Percentiles rank a stretch among this genome's conserved stretches.
phyloP scores from a whole-genome alignment of 30 jellyfish, hydroid and myxozoan genomes.

The Chironex yamaguchii region DNA sequence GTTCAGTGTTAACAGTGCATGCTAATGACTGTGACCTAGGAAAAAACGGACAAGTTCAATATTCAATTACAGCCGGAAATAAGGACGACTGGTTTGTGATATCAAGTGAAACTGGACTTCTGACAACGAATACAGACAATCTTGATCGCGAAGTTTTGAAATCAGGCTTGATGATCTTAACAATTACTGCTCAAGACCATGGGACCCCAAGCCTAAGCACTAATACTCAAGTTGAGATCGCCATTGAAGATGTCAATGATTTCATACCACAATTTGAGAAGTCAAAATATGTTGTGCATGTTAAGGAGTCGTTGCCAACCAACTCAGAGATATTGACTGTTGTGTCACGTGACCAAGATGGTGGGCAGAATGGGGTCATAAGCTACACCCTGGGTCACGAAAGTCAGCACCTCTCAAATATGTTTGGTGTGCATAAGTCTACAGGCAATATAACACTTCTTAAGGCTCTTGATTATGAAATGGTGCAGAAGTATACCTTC shows the following conservation, averaged over 20 bases:
- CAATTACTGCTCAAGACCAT: conserved; percentile 52
- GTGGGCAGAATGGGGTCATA: conserved; percentile 71
- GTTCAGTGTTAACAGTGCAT: conserved; percentile 49
- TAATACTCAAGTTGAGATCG: conserved; percentile 13
- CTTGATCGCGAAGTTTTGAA: conserved; percentile 55
- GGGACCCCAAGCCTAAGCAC: conserved; percentile 60
- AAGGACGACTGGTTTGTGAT: conserved; percentile 54
- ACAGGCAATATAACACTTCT: conserved; percentile 58
- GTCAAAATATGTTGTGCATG: conserved; percentile 38
- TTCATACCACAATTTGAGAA: conserved; percentile 68
- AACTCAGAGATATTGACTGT: conserved; percentile 54
- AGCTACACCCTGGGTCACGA: conserved; percentile 31
- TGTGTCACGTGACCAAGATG: conserved; percentile 75
- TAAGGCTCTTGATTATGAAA: conserved; percentile 55
- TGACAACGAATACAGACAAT: conserved; percentile 54
- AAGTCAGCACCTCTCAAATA: background rate
- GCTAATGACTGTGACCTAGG: conserved; percentile 75
- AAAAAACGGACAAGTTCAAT: conserved; percentile 8
- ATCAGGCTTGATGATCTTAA: conserved; percentile 5
- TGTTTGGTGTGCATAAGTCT: conserved; percentile 45
- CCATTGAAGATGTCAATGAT: conserved; percentile 79
- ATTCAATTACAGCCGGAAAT: conserved; percentile 48
- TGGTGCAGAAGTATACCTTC: conserved; percentile 48
- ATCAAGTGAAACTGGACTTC: conserved; percentile 34
- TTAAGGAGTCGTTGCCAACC: conserved; percentile 30